Evolutionary conservation across 2,888 invertebrate species (phyloP), one percentile per base, ranked within the genome.

Genomic region (Cephus pulcher): DNA sequence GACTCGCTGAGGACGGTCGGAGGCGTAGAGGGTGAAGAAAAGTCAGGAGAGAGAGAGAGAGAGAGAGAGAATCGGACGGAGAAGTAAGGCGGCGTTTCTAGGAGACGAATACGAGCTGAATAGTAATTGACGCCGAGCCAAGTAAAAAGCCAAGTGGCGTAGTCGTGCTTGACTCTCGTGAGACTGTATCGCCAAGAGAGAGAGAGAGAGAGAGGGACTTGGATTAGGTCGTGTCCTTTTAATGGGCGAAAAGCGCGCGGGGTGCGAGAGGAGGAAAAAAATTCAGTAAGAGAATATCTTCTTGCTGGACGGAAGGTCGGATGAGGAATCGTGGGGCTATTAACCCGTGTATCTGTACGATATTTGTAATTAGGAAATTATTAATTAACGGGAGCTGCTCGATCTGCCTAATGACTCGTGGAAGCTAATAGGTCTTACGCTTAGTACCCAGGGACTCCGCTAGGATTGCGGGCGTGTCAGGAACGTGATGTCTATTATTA

Each of bases 71-170:
- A 56, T 56, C 9, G 23, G 9, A 56, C 9, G 1, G 56, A 56
- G 56, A 23, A 56, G 56, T 15, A 56, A 56, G 23, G 56, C 56
- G 71, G 34, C 71, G 34, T 71, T 71, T 71, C 71, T 32, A 32
- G 71, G 71, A 71, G 71, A 15, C 71, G 71, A 34, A 15, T 32
- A 71, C 71, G 71, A 71, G 34, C 71, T 32, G 71, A 71, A 71
- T 71, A 71, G 71, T 71, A 34, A 71, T 71, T 33, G 32, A 71
- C 23, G 23, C 9, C 56, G 23, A 56, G 56, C 56, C 56, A 56
- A 56, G 56, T 56, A 56, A 56, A 56, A 56, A 56, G 23, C 23
- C 56, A 23, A 56, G 56, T 56, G 56, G 56, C 23, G 9, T 23
- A 56, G 56, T 56, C 56, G 23, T 56, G 23, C 56, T 56, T 56